Evolutionary conservation across 37 sponge, comb jelly and placozoan species (phyloP).

Genomic region (Cliona cf. orientalis): DNA sequence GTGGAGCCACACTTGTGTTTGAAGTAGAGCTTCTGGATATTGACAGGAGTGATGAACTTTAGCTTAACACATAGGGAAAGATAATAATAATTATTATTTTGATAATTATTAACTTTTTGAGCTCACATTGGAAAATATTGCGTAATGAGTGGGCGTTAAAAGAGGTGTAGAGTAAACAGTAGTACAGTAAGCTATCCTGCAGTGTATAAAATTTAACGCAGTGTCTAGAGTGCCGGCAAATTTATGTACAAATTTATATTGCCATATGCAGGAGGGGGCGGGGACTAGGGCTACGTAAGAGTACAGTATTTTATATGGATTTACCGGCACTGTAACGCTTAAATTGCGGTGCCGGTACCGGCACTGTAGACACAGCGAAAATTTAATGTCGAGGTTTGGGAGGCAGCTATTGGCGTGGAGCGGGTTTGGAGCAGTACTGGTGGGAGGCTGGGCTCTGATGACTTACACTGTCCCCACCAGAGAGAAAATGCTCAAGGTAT

Average conservation of each 20-base stretch:
- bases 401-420: background rate
- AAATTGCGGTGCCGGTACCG: too few relatives aligned
- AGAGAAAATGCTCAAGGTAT: slow-evolving; percentile 53
- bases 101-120: background rate
- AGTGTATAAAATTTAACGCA: too few relatives aligned
- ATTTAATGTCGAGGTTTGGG: background rate
- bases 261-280: too few relatives aligned
- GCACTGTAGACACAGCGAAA: too few relatives aligned
- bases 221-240: too few relatives aligned
- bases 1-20: slow-evolving; percentile 91
- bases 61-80: background rate
- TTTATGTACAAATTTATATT: too few relatives aligned
- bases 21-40: slow-evolving; percentile 91
- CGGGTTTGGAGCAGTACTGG: slow-evolving; percentile 9
- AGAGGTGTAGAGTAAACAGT: too few relatives aligned
- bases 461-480: slow-evolving; percentile 24
- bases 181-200: too few relatives aligned
- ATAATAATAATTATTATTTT: background rate
- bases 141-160: background rate
- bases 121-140: background rate
- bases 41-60: slow-evolving; percentile 61
- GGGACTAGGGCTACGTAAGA: too few relatives aligned
- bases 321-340: too few relatives aligned
- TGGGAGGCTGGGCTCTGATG: slow-evolving; percentile 63
- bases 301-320: too few relatives aligned